Conservation (phyloP, 1,140 invertebrate species). For the Polypedilum pembai region DNA sequence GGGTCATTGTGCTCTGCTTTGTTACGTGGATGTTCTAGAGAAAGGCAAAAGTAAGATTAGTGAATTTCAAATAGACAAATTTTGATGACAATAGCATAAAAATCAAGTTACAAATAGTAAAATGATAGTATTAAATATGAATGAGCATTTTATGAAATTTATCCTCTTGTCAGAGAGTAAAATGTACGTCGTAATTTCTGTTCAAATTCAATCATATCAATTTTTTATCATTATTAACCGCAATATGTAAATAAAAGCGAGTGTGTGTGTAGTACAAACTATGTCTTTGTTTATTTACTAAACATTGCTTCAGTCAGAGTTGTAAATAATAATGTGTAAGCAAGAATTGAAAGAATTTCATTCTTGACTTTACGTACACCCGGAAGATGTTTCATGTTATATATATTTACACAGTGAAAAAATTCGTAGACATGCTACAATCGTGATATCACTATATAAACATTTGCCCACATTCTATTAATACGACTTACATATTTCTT, state of each 20-base stretch:
- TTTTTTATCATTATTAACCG: background rate
- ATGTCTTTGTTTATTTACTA: slow-evolving; percentile 3
- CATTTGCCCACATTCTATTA: background rate
- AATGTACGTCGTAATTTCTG: background rate
- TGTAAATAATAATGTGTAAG: background rate
- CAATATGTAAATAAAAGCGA: too few species aligned
- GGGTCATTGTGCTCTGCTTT: slow-evolving; percentile 51
- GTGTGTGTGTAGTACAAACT: background rate
- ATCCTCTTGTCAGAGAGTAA: background rate
- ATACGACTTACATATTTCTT: background rate
- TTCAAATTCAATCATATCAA: background rate
- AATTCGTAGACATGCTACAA: background rate
- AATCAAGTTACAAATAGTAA: background rate
- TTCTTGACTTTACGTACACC: background rate
- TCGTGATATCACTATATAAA: background rate
- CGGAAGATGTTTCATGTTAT: slow-evolving; percentile 1
- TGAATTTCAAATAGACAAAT: background rate
- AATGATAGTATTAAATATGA: background rate
- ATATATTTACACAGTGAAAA: background rate
- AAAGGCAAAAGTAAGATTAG: background rate
- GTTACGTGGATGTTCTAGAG: slow-evolving; percentile 45
- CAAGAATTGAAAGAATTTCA: slow-evolving; percentile 6
- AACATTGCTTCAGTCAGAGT: background rate
- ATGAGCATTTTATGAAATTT: background rate
- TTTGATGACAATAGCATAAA: background rate